Evolutionary conservation across 2,113 vertebrate genomes (phyloP), one percentile per base, ranked within the genome.

Genomic region (Neopipo cinnamomea): DNA sequence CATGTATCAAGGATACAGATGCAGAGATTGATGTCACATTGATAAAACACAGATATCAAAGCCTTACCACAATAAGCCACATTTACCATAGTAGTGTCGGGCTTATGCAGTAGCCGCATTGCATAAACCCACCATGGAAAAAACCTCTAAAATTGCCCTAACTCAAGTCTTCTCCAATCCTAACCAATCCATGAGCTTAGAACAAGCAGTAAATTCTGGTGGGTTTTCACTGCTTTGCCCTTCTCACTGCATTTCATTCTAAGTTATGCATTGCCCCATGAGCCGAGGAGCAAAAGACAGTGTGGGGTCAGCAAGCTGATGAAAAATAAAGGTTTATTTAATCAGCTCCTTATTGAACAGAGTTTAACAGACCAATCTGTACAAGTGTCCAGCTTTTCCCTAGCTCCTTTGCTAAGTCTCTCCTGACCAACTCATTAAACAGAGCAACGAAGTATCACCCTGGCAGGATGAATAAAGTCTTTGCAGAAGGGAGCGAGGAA

Each of bases 371-470:
- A 73, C 62, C 25, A 24, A 71, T 37, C 61, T n/a, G 10, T 30
- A 14, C 70, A 76, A 92, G 55, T 12, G 22, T 25, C 33, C 24
- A 9, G 72, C 68, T 94, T 89, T 80, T 92, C 68, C 73, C 14
- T 20, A 65, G 53, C 58, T 84, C n/a, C 73, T 91, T 18, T 39
- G 58, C 80, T 37, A 90, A 66, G 31, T 77, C 75, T 85, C 80
- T 89, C 42, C 81, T 77, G 77, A 84, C 16, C 37, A 86, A 56
- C 71, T 92, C 55, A 87, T 95, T 95, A 94, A 89, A 86, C 53
- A 76, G 41, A 91, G 74, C 22, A 35, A 85, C 0, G 1, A 50
- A 82, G 46, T 41, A 79, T 42, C 59, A n/a, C 35, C 14, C 44
- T 7, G 16, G 55, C 75, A 94, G 63, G 52, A 84, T 11, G 19